Evolutionary conservation across 2,113 vertebrate species (phyloP).

Genomic region (Podiceps cristatus): DNA sequence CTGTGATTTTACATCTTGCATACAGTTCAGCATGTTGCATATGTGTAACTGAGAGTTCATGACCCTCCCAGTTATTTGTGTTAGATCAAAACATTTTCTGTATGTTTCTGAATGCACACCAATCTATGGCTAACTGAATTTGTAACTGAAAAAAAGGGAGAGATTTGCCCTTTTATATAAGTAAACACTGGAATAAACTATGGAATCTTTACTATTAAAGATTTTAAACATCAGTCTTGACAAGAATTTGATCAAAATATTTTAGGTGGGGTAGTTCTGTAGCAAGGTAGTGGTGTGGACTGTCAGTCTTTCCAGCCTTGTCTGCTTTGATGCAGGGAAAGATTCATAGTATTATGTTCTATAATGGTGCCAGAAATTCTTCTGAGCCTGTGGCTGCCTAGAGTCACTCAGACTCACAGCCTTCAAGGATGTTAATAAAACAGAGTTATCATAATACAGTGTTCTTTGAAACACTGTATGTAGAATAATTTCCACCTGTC

Average conservation of each 20-base stretch:
- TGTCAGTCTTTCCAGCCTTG: not conserved
- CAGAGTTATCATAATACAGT: not conserved
- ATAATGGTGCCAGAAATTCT: not conserved
- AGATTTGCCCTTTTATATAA: not conserved
- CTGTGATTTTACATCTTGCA: not conserved
- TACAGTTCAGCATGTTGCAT: not conserved
- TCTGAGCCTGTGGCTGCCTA: not conserved
- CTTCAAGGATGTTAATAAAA: not conserved
- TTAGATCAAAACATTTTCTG: not conserved
- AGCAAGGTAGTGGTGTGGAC: not conserved
- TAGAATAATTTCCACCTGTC: not conserved
- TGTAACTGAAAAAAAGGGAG: not conserved
- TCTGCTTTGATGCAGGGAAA: not conserved
- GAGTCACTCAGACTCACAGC: not conserved
- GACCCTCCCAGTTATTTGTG: not conserved
- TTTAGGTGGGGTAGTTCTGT: not conserved
- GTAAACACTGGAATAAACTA: not conserved
- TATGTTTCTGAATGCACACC: not conserved
- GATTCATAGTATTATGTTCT: accelerated
- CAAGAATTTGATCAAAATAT: not conserved
- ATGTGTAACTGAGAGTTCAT: not conserved
- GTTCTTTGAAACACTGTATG: not conserved
- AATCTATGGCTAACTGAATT: not conserved
- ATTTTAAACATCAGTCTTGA: not conserved
- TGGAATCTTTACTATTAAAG: not conserved